phyloP scores from a whole-genome alignment of 2,797 vertebrate species.

The Neosilurus hyrtlii region DNA sequence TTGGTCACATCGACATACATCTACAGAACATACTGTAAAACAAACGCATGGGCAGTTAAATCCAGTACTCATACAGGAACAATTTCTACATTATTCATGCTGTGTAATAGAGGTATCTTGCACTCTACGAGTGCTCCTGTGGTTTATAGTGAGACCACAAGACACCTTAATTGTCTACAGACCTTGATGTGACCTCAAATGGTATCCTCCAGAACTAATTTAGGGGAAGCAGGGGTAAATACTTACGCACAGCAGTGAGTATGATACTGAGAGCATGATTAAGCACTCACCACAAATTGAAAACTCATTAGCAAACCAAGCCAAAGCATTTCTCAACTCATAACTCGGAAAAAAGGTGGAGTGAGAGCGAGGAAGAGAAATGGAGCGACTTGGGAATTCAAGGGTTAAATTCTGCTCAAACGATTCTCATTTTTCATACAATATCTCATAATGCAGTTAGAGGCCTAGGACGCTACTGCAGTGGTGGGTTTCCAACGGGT shows the following conservation, averaged over 20 bases:
- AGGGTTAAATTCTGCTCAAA: conserved; percentile 68
- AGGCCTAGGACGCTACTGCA: conserved; percentile 42
- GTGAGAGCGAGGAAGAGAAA: conserved; percentile 16
- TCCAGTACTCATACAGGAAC: too few species aligned
- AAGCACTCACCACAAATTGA: background rate
- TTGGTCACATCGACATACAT: too few species aligned
- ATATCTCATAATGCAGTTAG: conserved; percentile 66
- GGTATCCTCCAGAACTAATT: background rate
- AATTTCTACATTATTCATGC: too few species aligned
- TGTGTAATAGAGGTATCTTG: too few species aligned
- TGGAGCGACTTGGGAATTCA: conserved; percentile 12
- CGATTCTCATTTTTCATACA: conserved; percentile 74
- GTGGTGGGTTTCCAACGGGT: conserved; percentile 33
- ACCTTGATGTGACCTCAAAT: background rate
- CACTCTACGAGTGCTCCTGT: too few species aligned
- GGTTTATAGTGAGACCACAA: background rate
- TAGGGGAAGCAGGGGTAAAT: background rate
- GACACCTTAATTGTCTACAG: background rate
- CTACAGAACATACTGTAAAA: too few species aligned
- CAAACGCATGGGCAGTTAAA: too few species aligned
- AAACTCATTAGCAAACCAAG: background rate
- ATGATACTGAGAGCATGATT: background rate
- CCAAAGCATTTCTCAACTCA: background rate
- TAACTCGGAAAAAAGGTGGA: background rate
- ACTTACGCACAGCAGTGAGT: too few species aligned